Conservation (phyloP, 2,888 invertebrate genomes). For the Gymnosoma rotundatum region DNA sequence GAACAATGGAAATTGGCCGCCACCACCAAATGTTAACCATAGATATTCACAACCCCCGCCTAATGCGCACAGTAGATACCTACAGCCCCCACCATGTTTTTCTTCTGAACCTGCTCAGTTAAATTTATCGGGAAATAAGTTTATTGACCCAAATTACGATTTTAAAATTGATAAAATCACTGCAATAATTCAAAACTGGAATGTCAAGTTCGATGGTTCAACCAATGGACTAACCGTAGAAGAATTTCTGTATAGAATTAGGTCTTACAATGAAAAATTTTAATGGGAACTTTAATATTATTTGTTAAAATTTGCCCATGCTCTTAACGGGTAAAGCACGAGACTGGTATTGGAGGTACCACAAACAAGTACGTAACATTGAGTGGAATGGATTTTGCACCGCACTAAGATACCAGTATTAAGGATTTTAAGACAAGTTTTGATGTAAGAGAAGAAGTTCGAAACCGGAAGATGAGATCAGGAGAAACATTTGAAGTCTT, state of each 20-base stretch:
- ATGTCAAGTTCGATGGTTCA: background rate
- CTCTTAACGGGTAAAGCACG: too few relatives aligned
- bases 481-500: too few relatives aligned
- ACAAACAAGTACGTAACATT: background rate
- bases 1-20: too few relatives aligned
- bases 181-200: slow-evolving; percentile 2
- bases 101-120: background rate
- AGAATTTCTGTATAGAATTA: slow-evolving; percentile 1
- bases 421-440: too few relatives aligned
- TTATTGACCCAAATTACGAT: background rate
- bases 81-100: background rate
- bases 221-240: background rate
- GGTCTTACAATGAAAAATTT: background rate
- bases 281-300: too few relatives aligned
- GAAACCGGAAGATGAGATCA: too few relatives aligned
- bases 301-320: too few relatives aligned
- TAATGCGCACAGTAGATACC: too few relatives aligned
- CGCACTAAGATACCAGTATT: background rate
- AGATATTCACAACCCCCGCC: too few relatives aligned
- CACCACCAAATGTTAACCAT: too few relatives aligned
- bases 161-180: background rate
- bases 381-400: background rate
- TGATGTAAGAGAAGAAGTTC: too few relatives aligned
- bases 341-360: background rate
- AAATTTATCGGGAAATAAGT: too few relatives aligned